Conservation (phyloP, 2,797 vertebrate species). For the Bovichtus diacanthus region DNA sequence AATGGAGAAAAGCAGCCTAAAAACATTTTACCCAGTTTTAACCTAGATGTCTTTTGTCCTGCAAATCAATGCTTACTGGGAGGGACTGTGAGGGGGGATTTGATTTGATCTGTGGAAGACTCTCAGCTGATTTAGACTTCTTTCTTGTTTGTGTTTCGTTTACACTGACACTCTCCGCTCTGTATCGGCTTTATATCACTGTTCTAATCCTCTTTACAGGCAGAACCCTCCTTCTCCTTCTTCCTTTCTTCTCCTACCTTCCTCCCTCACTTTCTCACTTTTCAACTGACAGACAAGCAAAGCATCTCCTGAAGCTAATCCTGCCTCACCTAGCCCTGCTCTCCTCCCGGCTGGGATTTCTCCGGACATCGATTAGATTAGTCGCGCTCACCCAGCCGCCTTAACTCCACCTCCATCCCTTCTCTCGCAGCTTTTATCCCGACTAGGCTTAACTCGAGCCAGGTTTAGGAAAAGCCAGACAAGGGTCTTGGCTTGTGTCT, state of each 20-base stretch:
- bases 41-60: neutral
- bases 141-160: conserved; percentile 26
- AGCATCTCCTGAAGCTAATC: conserved; percentile 48
- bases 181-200: conserved; percentile 58
- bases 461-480: conserved; percentile 24
- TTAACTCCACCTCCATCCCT: conserved; percentile 6
- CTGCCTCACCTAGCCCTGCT: conserved; percentile 40
- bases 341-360: conserved; percentile 45
- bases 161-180: conserved; percentile 7
- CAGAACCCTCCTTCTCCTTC: conserved; percentile 1
- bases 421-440: conserved; percentile 20
- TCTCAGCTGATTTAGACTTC: conserved; percentile 12
- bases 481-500: conserved; percentile 10
- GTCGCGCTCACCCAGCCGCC: conserved; percentile 12
- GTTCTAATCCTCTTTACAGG: conserved; percentile 60
- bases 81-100: neutral
- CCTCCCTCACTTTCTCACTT: conserved; percentile 10
- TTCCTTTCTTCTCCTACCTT: conserved; percentile 1
- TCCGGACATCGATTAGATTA: conserved; percentile 51
- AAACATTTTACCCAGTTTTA: no score
- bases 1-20: neutral
- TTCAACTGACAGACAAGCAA: conserved; percentile 44
- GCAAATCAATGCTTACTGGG: neutral
- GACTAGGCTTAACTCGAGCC: conserved; percentile 36
- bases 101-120: neutral